Conservation (phyloP, 2,113 vertebrate genomes). For the Numida meleagris region DNA sequence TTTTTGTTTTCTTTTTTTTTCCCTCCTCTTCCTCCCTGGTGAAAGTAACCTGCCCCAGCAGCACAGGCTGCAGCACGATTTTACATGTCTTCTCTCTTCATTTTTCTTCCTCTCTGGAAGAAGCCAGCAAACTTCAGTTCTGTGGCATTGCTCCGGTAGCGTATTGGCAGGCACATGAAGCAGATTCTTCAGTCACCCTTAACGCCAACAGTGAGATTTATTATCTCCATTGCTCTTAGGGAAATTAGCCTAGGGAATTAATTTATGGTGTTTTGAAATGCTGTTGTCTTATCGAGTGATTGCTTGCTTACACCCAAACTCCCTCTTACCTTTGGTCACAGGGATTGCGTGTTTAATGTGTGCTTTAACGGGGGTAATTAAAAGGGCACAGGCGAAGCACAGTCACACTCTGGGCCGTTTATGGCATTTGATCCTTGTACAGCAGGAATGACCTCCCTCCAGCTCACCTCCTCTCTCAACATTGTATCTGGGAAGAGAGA, state of each 20-base stretch:
- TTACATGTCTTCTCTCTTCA: neutral
- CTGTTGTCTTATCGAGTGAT: constrained; percentile 67
- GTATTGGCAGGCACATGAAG: neutral
- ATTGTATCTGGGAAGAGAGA: constrained; percentile 73
- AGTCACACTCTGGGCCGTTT: constrained; percentile 63
- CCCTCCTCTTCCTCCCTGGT: neutral
- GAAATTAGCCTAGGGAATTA: constrained; percentile 63
- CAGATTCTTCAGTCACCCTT: constrained; percentile 44
- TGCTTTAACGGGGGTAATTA: constrained; percentile 66
- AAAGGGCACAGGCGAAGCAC: constrained; percentile 49
- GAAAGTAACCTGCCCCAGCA: neutral
- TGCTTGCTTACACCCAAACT: constrained; percentile 65
- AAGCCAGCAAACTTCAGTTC: neutral
- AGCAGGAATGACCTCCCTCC: constrained; percentile 58
- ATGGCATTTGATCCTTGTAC: constrained; percentile 74
- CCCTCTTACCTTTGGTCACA: constrained; percentile 79
- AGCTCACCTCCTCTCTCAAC: constrained; percentile 63
- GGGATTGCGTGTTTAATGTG: constrained; percentile 67
- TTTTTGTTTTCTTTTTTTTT: neutral
- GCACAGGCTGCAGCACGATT: neutral
- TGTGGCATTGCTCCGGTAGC: constrained; percentile 28
- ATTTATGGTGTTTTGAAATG: constrained; percentile 78
- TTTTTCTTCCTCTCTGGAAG: neutral
- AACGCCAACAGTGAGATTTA: constrained; percentile 60
- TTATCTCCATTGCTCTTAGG: constrained; percentile 61